Conservation (phyloP, 2,888 invertebrate genomes). For the Acanthococcus lagerstroemiae region DNA sequence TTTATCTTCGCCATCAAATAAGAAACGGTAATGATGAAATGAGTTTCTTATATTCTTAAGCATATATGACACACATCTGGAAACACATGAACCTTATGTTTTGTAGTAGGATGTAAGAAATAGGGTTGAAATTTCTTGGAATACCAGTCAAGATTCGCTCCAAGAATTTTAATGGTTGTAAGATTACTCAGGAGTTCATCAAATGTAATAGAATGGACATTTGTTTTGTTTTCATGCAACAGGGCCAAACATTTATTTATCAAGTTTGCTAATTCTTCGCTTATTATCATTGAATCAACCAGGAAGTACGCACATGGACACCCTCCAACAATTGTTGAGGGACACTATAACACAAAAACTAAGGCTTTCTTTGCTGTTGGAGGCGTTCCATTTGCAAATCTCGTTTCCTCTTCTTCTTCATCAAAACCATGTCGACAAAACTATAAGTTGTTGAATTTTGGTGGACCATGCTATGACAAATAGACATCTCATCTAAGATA, state of each 20-base stretch:
- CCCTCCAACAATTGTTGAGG: background rate
- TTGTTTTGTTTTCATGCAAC: background rate
- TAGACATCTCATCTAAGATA: background rate
- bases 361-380: background rate
- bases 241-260: background rate
- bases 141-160: background rate
- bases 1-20: background rate
- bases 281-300: background rate
- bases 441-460: background rate
- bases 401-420: background rate
- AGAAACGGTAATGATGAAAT: background rate
- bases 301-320: background rate
- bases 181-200: background rate
- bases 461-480: background rate
- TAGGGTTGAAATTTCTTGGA: background rate
- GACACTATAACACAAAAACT: background rate
- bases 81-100: background rate
- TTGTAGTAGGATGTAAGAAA: background rate
- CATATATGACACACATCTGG: background rate
- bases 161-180: background rate
- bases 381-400: background rate
- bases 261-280: background rate
- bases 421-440: background rate
- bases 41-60: background rate
- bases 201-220: background rate